phyloP scores from a whole-genome alignment of 1,140 invertebrate genomes.

The Penaeus chinensis region DNA sequence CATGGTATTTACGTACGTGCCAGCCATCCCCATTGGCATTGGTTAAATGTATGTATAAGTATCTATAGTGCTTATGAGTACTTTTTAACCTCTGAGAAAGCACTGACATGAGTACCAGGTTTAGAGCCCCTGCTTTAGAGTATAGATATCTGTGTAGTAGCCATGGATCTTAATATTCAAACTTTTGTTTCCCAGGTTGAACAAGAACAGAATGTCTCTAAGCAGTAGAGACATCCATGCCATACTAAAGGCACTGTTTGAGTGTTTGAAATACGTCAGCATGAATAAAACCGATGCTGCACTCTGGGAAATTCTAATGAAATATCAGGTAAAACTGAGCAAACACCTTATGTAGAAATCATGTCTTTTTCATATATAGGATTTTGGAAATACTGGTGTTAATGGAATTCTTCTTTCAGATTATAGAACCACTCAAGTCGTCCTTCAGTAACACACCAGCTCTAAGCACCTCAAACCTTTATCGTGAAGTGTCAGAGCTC shows the following conservation, averaged over 20 bases:
- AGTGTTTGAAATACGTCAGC: constrained; percentile 78
- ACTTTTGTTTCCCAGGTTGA: constrained; percentile 70
- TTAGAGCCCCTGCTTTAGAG: not conserved
- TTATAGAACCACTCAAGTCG: constrained; percentile 51
- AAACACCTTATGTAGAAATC: constrained; percentile 66
- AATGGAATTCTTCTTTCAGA: constrained; percentile 40
- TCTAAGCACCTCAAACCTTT: constrained; percentile 34
- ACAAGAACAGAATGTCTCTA: constrained; percentile 69
- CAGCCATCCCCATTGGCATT: too few species aligned
- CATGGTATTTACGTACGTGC: too few species aligned
- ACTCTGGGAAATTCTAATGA: constrained; percentile 74
- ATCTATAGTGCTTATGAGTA: too few species aligned
- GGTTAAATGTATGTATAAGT: too few species aligned
- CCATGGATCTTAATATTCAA: constrained; percentile 28
- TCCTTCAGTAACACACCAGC: constrained; percentile 34
- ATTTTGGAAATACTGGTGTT: constrained; percentile 26
- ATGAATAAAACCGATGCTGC: constrained; percentile 69
- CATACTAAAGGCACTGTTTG: constrained; percentile 75
- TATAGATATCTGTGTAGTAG: not conserved
- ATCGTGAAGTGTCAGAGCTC: constrained; percentile 38
- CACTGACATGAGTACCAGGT: too few species aligned
- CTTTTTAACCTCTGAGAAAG: too few species aligned
- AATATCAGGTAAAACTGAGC: constrained; percentile 71
- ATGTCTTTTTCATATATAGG: constrained; percentile 57
- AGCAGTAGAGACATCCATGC: constrained; percentile 75